Percentiles rank a stretch among this genome's conserved stretches.
Evolutionary conservation across 2,113 vertebrate species (phyloP).

Genomic region (Pongo pygmaeus): DNA sequence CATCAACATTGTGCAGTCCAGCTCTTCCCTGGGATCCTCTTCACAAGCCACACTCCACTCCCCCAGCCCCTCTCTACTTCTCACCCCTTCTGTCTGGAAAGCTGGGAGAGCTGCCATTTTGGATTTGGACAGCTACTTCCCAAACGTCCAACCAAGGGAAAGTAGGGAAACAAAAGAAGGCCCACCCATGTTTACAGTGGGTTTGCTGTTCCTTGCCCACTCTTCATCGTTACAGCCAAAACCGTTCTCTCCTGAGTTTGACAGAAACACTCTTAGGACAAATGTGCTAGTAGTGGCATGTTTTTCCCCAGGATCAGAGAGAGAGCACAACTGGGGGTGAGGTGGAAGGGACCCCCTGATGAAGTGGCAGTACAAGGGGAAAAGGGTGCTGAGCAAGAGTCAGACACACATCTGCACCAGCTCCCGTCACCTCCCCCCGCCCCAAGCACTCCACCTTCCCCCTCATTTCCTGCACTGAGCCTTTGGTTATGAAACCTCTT

Average conservation of each 20-base stretch:
- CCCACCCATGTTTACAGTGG: background rate
- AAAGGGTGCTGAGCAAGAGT: background rate
- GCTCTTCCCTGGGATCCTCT: background rate
- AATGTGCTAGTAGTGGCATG: background rate
- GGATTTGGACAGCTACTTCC: background rate
- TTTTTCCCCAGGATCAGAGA: background rate
- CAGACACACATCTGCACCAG: background rate
- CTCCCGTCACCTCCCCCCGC: background rate
- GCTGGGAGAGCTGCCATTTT: background rate
- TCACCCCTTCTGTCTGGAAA: background rate
- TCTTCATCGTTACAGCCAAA: background rate
- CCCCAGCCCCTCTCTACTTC: background rate
- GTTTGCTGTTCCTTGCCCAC: background rate
- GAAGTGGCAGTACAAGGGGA: background rate
- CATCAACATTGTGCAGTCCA: background rate
- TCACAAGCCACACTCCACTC: background rate
- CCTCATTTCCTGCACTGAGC: background rate
- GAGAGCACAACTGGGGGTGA: background rate
- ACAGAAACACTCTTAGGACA: background rate
- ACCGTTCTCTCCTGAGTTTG: background rate
- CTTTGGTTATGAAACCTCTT: background rate
- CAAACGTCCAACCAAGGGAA: background rate
- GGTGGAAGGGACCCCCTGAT: background rate
- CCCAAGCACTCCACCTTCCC: background rate
- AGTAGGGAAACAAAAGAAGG: background rate